Evolutionary conservation across 2,113 vertebrate genomes (phyloP).

Genomic region (Cinclus cinclus): DNA sequence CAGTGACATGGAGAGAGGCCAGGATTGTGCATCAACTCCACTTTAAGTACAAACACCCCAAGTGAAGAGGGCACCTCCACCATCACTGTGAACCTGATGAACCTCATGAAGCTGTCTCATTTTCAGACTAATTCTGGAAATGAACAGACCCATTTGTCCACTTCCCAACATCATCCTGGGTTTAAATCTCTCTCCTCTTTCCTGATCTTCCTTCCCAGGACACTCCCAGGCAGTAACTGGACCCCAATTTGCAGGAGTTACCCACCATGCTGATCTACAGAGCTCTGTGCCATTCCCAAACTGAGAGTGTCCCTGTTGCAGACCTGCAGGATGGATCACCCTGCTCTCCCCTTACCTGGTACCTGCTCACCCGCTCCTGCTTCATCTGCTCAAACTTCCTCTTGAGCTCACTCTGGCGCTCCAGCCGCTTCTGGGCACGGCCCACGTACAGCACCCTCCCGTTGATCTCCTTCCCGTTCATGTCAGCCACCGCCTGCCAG

Average conservation of each 20-base stretch:
- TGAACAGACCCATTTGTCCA: neutral
- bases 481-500: conserved; percentile 86
- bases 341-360: conserved; percentile 80
- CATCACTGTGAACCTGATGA: neutral
- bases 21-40: fast-evolving
- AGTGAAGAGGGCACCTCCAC: neutral
- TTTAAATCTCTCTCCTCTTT: neutral
- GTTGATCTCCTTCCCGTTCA: conserved; percentile 91
- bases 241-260: neutral
- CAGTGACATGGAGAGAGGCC: neutral
- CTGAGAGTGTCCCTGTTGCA: fast-evolving
- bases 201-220: neutral
- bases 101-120: neutral
- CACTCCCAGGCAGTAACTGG: neutral
- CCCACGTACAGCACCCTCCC: conserved; percentile 88
- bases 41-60: fast-evolving
- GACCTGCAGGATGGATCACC: neutral
- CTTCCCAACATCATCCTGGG: neutral
- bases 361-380: conserved; percentile 88
- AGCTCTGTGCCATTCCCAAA: neutral
- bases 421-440: conserved; percentile 91
- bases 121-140: neutral
- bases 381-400: conserved; percentile 92
- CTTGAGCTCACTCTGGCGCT: conserved; percentile 92
- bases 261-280: neutral